phyloP scores from a whole-genome alignment of 2,797 vertebrate species.

The Poecilia velifera region DNA sequence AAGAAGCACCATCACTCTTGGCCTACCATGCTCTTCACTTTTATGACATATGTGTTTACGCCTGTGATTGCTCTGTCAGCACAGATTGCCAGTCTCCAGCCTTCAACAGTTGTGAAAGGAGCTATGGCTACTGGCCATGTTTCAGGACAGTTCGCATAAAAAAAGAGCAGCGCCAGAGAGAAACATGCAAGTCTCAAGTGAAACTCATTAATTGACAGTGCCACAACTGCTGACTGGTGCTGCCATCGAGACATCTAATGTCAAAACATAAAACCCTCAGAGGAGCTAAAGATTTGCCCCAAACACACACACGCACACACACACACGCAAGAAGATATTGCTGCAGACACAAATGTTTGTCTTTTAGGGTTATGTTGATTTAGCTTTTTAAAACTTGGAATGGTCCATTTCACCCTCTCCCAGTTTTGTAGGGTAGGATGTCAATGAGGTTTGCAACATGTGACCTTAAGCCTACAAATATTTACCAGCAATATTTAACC shows the following conservation, averaged over 20 bases:
- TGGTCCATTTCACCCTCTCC: conserved; percentile 53
- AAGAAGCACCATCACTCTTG: conserved; percentile 24
- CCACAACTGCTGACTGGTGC: conserved; percentile 15
- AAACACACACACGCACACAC: conserved; percentile 22
- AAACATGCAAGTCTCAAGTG: conserved; percentile 30
- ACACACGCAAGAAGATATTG: conserved; percentile 7
- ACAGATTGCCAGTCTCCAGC: conserved; percentile 22
- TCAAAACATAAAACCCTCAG: conserved; percentile 44
- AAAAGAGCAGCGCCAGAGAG: conserved; percentile 23
- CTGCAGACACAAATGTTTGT: conserved; percentile 12
- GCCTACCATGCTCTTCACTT: conserved; percentile 33
- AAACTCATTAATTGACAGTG: conserved; percentile 20
- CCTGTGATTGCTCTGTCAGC: conserved; percentile 47
- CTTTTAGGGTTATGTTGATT: not conserved
- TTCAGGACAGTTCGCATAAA: conserved; percentile 36
- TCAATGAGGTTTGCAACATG: conserved; percentile 2
- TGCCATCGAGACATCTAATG: conserved; percentile 23
- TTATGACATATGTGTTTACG: conserved; percentile 32
- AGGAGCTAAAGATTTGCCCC: conserved; percentile 54
- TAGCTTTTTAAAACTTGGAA: conserved; percentile 48
- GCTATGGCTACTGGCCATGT: conserved; percentile 41
- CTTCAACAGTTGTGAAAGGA: conserved; percentile 37
- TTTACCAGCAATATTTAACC: conserved; percentile 10
- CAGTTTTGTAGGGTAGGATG: conserved; percentile 58
- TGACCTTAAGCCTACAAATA: conserved; percentile 34